phyloP scores from a whole-genome alignment of 2,888 invertebrate genomes.

The Sinhomidia bicolor region DNA sequence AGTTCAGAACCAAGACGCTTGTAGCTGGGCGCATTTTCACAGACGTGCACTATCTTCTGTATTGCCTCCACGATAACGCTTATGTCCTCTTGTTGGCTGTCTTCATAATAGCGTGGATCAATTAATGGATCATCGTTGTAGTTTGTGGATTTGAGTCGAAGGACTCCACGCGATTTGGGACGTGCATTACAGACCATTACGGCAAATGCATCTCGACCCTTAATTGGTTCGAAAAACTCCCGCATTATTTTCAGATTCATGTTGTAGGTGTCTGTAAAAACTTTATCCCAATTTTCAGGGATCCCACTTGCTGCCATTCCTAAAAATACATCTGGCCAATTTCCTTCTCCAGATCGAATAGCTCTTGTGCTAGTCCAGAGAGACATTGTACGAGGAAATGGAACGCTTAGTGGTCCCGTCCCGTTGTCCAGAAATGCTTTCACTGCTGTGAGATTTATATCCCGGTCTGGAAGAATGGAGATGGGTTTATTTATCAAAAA shows the following conservation, averaged over 20 bases:
- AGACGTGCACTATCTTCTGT: conserved; percentile 57
- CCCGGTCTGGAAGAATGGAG: conserved; percentile 67
- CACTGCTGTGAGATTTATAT: conserved; percentile 60
- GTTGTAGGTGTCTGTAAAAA: conserved; percentile 60
- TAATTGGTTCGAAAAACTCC: conserved; percentile 67
- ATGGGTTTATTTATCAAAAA: conserved; percentile 73
- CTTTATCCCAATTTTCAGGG: conserved; percentile 53
- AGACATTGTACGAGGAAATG: conserved; percentile 69
- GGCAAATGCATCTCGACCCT: conserved; percentile 72
- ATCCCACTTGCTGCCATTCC: conserved; percentile 60
- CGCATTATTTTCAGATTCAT: conserved; percentile 57
- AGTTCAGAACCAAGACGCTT: conserved; percentile 52
- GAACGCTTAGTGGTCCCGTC: conserved; percentile 71
- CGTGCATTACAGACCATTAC: conserved; percentile 64
- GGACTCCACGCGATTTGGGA: conserved; percentile 71
- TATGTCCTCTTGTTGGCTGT: conserved; percentile 60
- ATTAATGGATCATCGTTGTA: conserved; percentile 58
- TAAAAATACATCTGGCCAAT: conserved; percentile 76
- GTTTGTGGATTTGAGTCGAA: conserved; percentile 53
- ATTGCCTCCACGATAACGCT: conserved; percentile 68
- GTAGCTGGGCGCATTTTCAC: conserved; percentile 72
- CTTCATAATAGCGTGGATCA: conserved; percentile 76
- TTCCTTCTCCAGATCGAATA: conserved; percentile 44
- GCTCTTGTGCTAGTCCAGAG: conserved; percentile 71
- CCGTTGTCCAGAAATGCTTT: conserved; percentile 68